Percentiles rank a stretch among this genome's conserved stretches.
Conservation (phyloP, 2,113 vertebrate genomes). For the Aleadryas rufinucha region DNA sequence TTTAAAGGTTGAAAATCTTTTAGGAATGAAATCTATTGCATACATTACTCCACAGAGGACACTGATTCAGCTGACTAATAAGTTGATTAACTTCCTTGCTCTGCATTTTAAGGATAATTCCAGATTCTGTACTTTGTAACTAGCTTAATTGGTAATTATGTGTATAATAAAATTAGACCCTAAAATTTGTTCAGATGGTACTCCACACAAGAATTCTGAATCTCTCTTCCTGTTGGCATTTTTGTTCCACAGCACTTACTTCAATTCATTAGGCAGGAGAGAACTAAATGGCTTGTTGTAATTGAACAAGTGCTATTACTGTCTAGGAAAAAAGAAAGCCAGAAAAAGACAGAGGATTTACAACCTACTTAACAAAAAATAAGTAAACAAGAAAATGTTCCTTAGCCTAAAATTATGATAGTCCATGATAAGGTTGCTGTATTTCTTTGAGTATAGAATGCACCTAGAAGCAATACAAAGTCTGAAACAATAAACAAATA, state of each 20-base stretch:
- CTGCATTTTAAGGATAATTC: not conserved
- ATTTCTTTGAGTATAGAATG: not conserved
- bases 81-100: not conserved
- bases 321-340: not conserved
- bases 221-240: not conserved
- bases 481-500: not conserved
- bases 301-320: not conserved
- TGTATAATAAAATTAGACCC: constrained; percentile 22
- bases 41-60: not conserved
- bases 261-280: not conserved
- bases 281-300: not conserved
- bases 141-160: constrained; percentile 22
- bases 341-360: not conserved
- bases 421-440: not conserved
- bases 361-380: not conserved
- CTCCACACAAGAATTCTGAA: not conserved
- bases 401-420: not conserved
- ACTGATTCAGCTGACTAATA: not conserved
- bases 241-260: not conserved
- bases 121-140: not conserved
- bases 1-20: not conserved
- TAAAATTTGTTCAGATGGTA: constrained; percentile 16
- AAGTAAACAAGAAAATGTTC: not conserved
- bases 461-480: not conserved
- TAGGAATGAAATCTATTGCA: not conserved